A percentile compares a stretch with the other conserved stretches of the same genome.
These are phyloP conservation scores for Dendrolimus houi DNA, from an alignment of 2,888 invertebrate genomes.

Conservation along the genomic window DNA sequence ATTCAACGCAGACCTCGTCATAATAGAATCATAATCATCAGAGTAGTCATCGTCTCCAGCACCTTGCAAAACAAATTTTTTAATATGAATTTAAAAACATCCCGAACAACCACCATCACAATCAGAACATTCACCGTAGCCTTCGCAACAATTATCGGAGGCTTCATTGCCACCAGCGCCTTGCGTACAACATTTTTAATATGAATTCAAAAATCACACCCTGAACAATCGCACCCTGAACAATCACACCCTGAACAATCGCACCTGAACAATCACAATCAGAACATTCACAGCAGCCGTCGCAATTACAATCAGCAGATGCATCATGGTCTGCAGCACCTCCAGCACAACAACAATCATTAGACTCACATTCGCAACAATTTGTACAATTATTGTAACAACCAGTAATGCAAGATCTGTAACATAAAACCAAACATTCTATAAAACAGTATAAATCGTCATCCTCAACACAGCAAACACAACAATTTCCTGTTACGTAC, in stretches of 20 bases:
- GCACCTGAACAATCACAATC: constrained; percentile 8
- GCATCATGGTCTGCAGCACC: background rate
- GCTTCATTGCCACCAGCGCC: no score
- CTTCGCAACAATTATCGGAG: no score
- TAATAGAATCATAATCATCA: no score
- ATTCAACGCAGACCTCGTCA: no score
- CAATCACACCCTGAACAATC: constrained; percentile 7
- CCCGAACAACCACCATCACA: no score
- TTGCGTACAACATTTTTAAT: no score
- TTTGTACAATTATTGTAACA: background rate
- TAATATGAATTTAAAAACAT: no score
- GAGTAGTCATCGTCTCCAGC: no score
- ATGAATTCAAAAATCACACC: background rate
- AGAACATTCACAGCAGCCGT: constrained; percentile 11
- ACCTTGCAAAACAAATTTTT: no score
- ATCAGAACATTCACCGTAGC: no score
- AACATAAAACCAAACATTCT: background rate
- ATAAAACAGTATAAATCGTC: background rate
- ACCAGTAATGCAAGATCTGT: background rate
- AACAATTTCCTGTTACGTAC: background rate
- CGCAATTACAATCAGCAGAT: constrained; percentile 5
- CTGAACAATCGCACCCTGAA: constrained; percentile 1
- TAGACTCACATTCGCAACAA: constrained; percentile 6
- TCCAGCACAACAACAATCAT: constrained; percentile 6
- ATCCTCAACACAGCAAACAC: background rate